A percentile compares a stretch with the other conserved stretches of the same genome.
These are phyloP conservation scores for Ifrita kowaldi DNA, from an alignment of 2,113 vertebrate species.

Conservation along the genomic window DNA sequence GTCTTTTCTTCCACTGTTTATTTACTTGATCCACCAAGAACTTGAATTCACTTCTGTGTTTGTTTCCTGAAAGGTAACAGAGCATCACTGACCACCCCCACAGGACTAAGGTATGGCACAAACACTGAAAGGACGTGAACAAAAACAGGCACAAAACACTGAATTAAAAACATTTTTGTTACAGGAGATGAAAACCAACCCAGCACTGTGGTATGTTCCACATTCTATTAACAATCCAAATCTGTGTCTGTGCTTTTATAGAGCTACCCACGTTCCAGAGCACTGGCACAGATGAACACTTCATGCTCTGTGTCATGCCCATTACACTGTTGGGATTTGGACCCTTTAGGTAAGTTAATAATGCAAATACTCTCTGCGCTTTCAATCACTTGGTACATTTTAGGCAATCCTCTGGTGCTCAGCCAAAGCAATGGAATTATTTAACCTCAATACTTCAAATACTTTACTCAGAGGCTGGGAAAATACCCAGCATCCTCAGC, in stretches of 20 bases:
- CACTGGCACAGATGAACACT: background rate
- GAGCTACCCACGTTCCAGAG: background rate
- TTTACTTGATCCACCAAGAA: slow-evolving; percentile 84
- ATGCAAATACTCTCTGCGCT: background rate
- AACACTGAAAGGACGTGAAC: background rate
- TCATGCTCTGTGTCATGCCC: background rate
- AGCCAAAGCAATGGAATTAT: background rate
- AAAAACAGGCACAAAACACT: background rate
- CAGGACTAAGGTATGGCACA: background rate
- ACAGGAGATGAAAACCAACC: background rate
- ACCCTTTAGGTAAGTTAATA: background rate
- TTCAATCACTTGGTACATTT: background rate
- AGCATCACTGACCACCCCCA: background rate
- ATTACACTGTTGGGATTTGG: background rate
- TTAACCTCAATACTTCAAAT: background rate
- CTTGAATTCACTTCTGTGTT: slow-evolving; percentile 84
- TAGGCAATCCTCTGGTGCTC: background rate
- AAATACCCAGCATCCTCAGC: background rate
- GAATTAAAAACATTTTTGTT: background rate
- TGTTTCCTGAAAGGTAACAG: slow-evolving; percentile 77
- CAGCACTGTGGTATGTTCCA: background rate
- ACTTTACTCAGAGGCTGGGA: background rate
- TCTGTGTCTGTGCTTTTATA: background rate
- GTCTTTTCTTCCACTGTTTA: slow-evolving; percentile 71
- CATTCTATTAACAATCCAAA: accelerated